A percentile compares a stretch with the other conserved stretches of the same genome.
phyloP scores from a whole-genome alignment of 64 coral and sea anemone genomes.

The Montipora capricornis region DNA sequence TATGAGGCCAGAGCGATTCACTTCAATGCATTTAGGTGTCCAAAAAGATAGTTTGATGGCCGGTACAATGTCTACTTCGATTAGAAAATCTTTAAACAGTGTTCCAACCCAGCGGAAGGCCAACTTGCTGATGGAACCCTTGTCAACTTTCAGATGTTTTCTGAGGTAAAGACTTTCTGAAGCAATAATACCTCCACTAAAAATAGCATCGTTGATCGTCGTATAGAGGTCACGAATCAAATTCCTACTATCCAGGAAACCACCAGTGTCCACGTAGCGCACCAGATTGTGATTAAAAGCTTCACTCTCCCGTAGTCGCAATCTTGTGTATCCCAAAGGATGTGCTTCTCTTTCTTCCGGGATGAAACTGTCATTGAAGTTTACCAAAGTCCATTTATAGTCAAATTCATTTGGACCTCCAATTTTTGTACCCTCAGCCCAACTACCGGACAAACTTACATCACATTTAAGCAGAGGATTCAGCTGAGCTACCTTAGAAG shows the following conservation, averaged over 20 bases:
- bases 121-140: slow-evolving; percentile 75
- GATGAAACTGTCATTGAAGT: slow-evolving; percentile 67
- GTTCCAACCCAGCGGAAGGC: slow-evolving; percentile 76
- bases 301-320: slow-evolving; percentile 71
- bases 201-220: slow-evolving; percentile 70
- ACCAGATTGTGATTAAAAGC: slow-evolving; percentile 52
- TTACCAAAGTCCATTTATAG: slow-evolving; percentile 67
- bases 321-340: slow-evolving; percentile 62
- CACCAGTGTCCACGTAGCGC: slow-evolving; percentile 62
- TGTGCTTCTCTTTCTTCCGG: slow-evolving; percentile 68
- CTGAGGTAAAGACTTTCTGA: slow-evolving; percentile 67
- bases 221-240: slow-evolving; percentile 74
- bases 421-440: slow-evolving; percentile 77
- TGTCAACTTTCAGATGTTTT: slow-evolving; percentile 76
- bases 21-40: slow-evolving; percentile 70
- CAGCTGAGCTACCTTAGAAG: slow-evolving; percentile 70
- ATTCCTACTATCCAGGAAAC: slow-evolving; percentile 73
- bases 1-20: slow-evolving; percentile 65
- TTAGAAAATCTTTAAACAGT: slow-evolving; percentile 73
- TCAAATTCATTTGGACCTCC: slow-evolving; percentile 69
- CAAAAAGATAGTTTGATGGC: slow-evolving; percentile 71
- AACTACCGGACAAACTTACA: slow-evolving; percentile 70
- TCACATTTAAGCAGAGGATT: slow-evolving; percentile 69
- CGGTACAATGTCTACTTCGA: slow-evolving; percentile 76
- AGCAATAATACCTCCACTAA: slow-evolving; percentile 68